These are phyloP conservation scores for Eulemur mongoz DNA, from an alignment of 2,797 vertebrate genomes.

Conservation along the genomic window DNA sequence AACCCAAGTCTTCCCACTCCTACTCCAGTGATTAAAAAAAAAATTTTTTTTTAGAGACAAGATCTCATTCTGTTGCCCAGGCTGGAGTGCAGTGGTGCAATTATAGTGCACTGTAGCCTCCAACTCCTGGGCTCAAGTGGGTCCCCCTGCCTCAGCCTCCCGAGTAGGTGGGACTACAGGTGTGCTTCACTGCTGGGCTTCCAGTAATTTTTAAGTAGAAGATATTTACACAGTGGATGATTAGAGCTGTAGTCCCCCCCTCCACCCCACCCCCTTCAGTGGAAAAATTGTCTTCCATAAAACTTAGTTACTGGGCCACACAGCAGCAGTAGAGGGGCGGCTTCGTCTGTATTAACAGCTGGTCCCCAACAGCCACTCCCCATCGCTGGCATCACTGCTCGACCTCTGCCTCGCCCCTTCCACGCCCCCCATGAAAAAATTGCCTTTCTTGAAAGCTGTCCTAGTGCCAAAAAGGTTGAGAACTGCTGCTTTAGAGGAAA, in stretches of 20 bases:
- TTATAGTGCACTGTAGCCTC: not conserved
- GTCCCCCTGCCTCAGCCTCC: not conserved
- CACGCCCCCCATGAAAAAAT: too few species aligned
- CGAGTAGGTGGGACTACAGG: not conserved
- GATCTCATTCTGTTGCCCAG: not conserved
- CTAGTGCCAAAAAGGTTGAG: not conserved
- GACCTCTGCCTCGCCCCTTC: too few species aligned
- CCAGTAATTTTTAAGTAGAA: not conserved
- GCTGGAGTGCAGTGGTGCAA: not conserved
- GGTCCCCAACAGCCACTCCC: too few species aligned
- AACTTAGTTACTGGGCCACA: too few species aligned
- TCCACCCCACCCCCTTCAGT: too few species aligned
- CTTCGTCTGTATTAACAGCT: too few species aligned
- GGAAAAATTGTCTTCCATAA: too few species aligned
- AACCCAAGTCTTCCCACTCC: not conserved
- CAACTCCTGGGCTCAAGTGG: not conserved
- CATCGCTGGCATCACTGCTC: too few species aligned
- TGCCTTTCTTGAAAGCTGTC: too few species aligned
- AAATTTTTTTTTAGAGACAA: not conserved
- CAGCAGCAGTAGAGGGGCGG: too few species aligned
- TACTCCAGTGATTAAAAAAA: not conserved
- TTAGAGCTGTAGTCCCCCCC: not conserved
- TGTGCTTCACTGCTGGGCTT: not conserved
- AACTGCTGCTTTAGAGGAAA: not conserved
- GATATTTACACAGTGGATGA: not conserved